A percentile compares a stretch with the other conserved stretches of the same genome.
These are phyloP conservation scores for Neodiprion virginianus DNA, from an alignment of 1,140 invertebrate species.

Conservation along the genomic window DNA sequence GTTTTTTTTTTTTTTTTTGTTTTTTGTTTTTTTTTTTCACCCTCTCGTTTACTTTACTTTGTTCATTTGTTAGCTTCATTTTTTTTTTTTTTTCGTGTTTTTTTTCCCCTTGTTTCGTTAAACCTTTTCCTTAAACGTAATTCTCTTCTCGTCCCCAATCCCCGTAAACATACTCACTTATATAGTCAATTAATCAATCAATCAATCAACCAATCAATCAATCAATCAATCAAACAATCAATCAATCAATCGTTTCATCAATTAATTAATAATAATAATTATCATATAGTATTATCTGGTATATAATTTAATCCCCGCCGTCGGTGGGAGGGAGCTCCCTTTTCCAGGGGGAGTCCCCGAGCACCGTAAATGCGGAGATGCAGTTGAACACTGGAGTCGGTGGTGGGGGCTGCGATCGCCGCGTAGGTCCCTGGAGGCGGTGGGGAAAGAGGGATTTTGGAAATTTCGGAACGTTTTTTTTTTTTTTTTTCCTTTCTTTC, in stretches of 20 bases:
- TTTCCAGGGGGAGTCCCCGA: slow-evolving; percentile 41
- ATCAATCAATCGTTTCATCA: slow-evolving; percentile 27
- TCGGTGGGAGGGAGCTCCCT: slow-evolving; percentile 35
- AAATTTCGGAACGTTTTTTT: too few relatives aligned
- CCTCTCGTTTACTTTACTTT: neutral
- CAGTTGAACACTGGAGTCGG: slow-evolving; percentile 60
- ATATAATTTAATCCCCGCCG: slow-evolving; percentile 44
- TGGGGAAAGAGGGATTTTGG: neutral
- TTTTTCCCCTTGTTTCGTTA: neutral
- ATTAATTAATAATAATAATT: slow-evolving; percentile 55
- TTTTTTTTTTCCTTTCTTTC: too few relatives aligned
- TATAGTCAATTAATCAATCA: neutral
- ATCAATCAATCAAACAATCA: slow-evolving; percentile 23
- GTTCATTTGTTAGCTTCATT: neutral
- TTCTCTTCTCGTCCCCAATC: neutral
- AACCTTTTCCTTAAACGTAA: neutral
- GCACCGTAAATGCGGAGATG: slow-evolving; percentile 38
- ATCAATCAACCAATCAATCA: neutral
- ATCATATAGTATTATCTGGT: slow-evolving; percentile 55
- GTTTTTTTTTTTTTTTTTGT: neutral
- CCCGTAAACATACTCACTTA: slow-evolving; percentile 2
- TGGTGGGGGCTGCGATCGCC: slow-evolving; percentile 46
- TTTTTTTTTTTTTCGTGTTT: neutral
- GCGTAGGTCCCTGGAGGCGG: neutral
- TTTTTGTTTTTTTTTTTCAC: neutral